Percentiles rank a stretch among this genome's conserved stretches.
Conservation (phyloP, 1,140 invertebrate species). For the Pseudomyrmex gracilis region DNA sequence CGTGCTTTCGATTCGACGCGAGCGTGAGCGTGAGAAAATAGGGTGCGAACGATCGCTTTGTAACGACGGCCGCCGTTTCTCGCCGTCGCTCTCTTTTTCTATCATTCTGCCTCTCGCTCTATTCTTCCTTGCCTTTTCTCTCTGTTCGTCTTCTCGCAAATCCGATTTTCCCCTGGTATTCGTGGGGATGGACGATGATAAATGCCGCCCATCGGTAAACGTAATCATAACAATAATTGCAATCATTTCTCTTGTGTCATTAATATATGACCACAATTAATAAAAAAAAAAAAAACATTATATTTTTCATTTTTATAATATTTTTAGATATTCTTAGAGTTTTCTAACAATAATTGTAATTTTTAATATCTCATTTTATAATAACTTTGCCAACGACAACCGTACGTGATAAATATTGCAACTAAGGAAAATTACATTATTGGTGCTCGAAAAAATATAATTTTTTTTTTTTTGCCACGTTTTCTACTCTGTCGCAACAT, state of each 20-base stretch:
- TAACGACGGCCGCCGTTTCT: slow-evolving; percentile 51
- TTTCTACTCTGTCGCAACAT: not conserved
- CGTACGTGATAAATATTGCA: slow-evolving; percentile 36
- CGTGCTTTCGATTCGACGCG: slow-evolving; percentile 73
- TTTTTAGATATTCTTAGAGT: slow-evolving; percentile 3
- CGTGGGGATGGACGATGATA: slow-evolving; percentile 29
- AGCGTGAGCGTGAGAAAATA: slow-evolving; percentile 76
- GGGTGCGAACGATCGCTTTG: slow-evolving; percentile 76
- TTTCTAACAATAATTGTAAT: slow-evolving; percentile 31
- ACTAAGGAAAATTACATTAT: slow-evolving; percentile 34
- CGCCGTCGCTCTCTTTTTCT: slow-evolving; percentile 59
- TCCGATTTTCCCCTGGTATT: slow-evolving; percentile 52
- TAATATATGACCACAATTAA: slow-evolving; percentile 29
- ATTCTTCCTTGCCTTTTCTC: slow-evolving; percentile 6
- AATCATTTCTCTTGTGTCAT: slow-evolving; percentile 2
- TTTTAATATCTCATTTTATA: slow-evolving; percentile 23
- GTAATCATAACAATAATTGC: slow-evolving; percentile 22
- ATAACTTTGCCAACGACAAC: slow-evolving; percentile 24
- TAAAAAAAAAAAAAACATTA: not conserved
- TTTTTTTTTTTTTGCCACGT: slow-evolving; percentile 11
- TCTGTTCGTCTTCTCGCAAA: slow-evolving; percentile 22
- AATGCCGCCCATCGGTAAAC: slow-evolving; percentile 29
- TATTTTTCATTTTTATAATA: not conserved
- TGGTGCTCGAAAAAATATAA: slow-evolving; percentile 14
- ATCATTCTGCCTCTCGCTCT: slow-evolving; percentile 37